Percentiles rank a stretch among this genome's conserved stretches.
phyloP scores from a whole-genome alignment of 2,888 invertebrate genomes.

The Mimas tiliae region DNA sequence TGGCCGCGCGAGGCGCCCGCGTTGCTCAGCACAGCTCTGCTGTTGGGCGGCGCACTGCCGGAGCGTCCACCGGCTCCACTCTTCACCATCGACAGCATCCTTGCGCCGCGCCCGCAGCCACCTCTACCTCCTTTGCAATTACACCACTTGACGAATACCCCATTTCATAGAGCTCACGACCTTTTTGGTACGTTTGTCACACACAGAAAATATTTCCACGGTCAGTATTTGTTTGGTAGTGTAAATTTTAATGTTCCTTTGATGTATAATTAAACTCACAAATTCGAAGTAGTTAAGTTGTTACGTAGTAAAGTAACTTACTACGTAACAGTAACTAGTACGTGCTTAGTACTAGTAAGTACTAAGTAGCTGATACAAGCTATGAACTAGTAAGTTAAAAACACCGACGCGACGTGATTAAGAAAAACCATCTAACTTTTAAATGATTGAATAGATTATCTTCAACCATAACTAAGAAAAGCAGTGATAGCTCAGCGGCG shows the following conservation, averaged over 20 bases:
- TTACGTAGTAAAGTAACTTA: not conserved
- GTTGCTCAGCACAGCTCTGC: slow-evolving; percentile 81
- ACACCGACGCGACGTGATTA: too few relatives aligned
- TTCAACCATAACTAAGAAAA: too few relatives aligned
- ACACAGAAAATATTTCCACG: slow-evolving; percentile 20
- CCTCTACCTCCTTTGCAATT: slow-evolving; percentile 84
- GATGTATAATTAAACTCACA: not conserved
- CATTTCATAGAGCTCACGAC: slow-evolving; percentile 89
- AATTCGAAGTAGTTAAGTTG: not conserved
- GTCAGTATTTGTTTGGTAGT: slow-evolving; percentile 7
- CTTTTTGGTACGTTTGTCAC: slow-evolving; percentile 88
- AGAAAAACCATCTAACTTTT: too few relatives aligned
- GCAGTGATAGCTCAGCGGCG: too few relatives aligned
- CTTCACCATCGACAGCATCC: slow-evolving; percentile 94
- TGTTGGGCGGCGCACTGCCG: slow-evolving; percentile 77
- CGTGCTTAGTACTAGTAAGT: too few relatives aligned
- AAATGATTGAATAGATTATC: too few relatives aligned
- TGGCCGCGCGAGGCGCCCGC: slow-evolving; percentile 77
- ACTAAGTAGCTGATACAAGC: not conserved
- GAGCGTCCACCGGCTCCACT: slow-evolving; percentile 84
- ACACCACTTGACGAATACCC: slow-evolving; percentile 86
- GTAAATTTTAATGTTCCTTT: not conserved
- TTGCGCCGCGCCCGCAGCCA: slow-evolving; percentile 89
- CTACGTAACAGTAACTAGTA: not conserved
- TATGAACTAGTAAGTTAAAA: too few relatives aligned